Evolutionary conservation across 2,797 vertebrate genomes (phyloP), one percentile per base, ranked within the genome.

Genomic region (Clarias pachynema): DNA sequence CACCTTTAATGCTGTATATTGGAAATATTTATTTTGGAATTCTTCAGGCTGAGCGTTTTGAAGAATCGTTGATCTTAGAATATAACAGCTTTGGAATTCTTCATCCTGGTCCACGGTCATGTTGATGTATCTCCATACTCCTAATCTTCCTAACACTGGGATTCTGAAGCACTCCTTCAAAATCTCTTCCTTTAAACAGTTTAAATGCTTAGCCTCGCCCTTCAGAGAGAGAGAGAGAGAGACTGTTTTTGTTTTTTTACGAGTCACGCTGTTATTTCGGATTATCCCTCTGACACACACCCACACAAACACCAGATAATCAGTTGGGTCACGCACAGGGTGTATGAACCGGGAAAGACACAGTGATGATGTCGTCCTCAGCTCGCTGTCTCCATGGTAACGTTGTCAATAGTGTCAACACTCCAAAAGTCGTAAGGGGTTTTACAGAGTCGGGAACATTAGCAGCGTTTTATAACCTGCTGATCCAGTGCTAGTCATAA

Each of bases 281-380:
- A 68, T 81, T 60, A 68, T 10, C n/a, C 15, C 40, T 56, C 74
- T 16, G 49, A 24, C 74, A 77, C 73, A 83, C 81, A 69, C 73
- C 74, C 74, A 77, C 74, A 77, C 74, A 77, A 77, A 87, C 89
- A 82, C 86, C 84, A 88, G 89, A 92, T 93, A 94, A 94, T 94
- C 87, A 93, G 87, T n/a, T 79, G 90, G 68, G 83, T 91, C 86
- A 88, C 63, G 87, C 89, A 88, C 82, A 89, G 89, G 87, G 84
- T 63, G 85, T 69, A 94, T 94, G 86, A 93, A 86, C 34, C 79
- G 90, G 65, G 82, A 91, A 87, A 88, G 72, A 86, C 89, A 89
- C 81, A 89, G 57, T 5, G 37, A 82, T 73, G 84, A 81, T 80
- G 79, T 84, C 78, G 78, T 89, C 85, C 66, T 84, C 56, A 86